Evolutionary conservation across 1,140 invertebrate species (phyloP), one percentile per base, ranked within the genome.

Genomic region (Oncopeltus fasciatus): DNA sequence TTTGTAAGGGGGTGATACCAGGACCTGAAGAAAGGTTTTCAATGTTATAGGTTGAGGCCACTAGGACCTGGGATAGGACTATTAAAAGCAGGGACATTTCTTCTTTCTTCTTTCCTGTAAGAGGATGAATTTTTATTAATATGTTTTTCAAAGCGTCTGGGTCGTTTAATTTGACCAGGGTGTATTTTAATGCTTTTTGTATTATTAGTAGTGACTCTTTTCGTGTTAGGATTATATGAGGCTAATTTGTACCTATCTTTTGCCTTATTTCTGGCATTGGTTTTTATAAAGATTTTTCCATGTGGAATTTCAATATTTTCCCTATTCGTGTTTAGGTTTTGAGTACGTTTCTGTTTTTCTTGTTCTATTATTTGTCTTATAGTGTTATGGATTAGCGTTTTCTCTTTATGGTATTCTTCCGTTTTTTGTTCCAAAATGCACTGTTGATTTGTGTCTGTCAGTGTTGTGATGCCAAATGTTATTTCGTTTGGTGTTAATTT

Each of bases 401-500:
- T 33, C n/a, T 58, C 57, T 21, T n/a, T 28, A 33, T 58, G 57
- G 33, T 33, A 58, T 38, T 58, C 28, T 31, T 29, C 27, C 16
- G 28, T 58, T 58, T 58, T 21, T 8, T 21, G 21, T 12, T 38
- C 31, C 18, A 58, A 38, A 4, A 58, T 2, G n/a, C n/a, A n/a
- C n/a, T n/a, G n/a, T n/a, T n/a, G n/a, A n/a, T n/a, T n/a, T 4
- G 28, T 58, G 3, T 58, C 26, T 12, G 57, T 28, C 5, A 11
- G 24, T 33, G 29, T n/a, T n/a, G 20, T 14, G 29, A 28, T 58
- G 9, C 57, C 57, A 18, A 58, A 58, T 4, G 57, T 58, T 29
- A 58, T 58, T 58, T 58, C 57, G 29, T 58, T 58, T 3, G 57
- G 57, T n/a, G 57, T 24, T 38, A 58, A 58, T 58, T 58, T 58